Base-by-base conservation (phyloP, 2,113 vertebrate species). In the Ageneiosus marmoratus region DNA sequence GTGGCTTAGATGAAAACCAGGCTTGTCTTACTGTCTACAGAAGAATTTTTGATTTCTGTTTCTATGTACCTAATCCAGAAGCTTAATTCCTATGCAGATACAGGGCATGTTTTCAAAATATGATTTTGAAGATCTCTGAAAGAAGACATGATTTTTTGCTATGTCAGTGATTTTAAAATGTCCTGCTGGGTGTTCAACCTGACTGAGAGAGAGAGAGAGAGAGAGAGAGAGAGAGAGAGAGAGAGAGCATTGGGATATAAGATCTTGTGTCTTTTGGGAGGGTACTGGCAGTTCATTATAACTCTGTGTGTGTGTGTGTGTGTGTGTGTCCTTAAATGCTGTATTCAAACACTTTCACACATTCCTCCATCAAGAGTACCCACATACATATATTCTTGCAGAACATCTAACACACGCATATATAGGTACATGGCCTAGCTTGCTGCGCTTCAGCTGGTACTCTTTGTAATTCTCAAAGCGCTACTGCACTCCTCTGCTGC, bases 281-380 rank as follows among this genome's bases (percentile, higher is more conserved):
- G 37, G 16, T 48, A 29, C 32, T 41, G 88, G 88, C 90, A 91
- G 92, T 93, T 91, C 87, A 90, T 92, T 91, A 92, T 89, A 88
- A 87, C 89, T 88, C 88, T 89, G 89, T 67, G 90, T 41, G 63
- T 88, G 89, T 89, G 89, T 67, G 90, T 41, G 63, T 63, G 2
- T 34, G 62, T 48, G 69, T 90, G 87, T 86, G 89, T 77, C 87
- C 92, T 86, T 89, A 87, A 90, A 90, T 90, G 88, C 90, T 79
- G 83, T 87, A 89, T 91, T 92, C 90, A 90, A 89, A 91, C 88
- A 90, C 88, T 89, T 65, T 89, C 51, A 60, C 77, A 83, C 77
- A 80, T 86, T 74, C n/a, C 37, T n/a, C 37, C 73, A 50, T 89
- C 88, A 86, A 89, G 86, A 90, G 83, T 41, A 89, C 88, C 88